A percentile compares a stretch with the other conserved stretches of the same genome.
phyloP scores from a whole-genome alignment of 2,113 vertebrate genomes.

The Dicaeum eximium region DNA sequence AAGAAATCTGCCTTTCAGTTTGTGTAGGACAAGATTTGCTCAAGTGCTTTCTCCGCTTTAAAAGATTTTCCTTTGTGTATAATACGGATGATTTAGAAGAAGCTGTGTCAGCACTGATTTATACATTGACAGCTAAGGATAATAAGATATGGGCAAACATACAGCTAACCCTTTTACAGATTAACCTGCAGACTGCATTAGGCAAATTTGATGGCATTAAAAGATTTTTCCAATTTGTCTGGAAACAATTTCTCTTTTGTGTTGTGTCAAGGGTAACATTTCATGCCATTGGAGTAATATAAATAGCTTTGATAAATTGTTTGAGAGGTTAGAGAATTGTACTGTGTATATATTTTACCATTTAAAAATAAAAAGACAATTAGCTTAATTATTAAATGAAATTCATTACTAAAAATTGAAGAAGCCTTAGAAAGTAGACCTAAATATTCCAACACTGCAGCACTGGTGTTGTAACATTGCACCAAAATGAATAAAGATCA shows the following conservation, averaged over 20 bases:
- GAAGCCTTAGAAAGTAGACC: slow-evolving; percentile 11
- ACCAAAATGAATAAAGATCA: slow-evolving; percentile 53
- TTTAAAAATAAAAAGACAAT: slow-evolving; percentile 79
- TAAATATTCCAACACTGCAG: slow-evolving; percentile 23
- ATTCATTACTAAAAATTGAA: slow-evolving; percentile 75
- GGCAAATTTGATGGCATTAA: slow-evolving; percentile 87
- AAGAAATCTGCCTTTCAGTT: slow-evolving; percentile 52
- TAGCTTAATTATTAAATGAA: slow-evolving; percentile 80
- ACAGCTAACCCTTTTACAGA: slow-evolving; percentile 80
- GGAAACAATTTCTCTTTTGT: slow-evolving; percentile 83
- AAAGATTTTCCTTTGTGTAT: slow-evolving; percentile 69
- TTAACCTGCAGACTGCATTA: slow-evolving; percentile 87
- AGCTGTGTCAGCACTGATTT: slow-evolving; percentile 81
- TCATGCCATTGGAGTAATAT: slow-evolving; percentile 79
- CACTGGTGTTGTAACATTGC: slow-evolving; percentile 9
- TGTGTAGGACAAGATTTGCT: slow-evolving; percentile 57
- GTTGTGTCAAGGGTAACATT: slow-evolving; percentile 79
- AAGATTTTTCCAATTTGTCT: slow-evolving; percentile 86
- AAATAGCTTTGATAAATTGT: slow-evolving; percentile 82
- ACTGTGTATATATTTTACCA: slow-evolving; percentile 74
- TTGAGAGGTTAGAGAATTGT: slow-evolving; percentile 74
- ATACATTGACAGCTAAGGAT: slow-evolving; percentile 82
- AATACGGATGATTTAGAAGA: slow-evolving; percentile 78
- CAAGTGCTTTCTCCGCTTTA: slow-evolving; percentile 49
- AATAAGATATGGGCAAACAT: slow-evolving; percentile 82